Conservation (phyloP, 1,140 invertebrate genomes). For the Aphaenogaster ashmeadi region DNA sequence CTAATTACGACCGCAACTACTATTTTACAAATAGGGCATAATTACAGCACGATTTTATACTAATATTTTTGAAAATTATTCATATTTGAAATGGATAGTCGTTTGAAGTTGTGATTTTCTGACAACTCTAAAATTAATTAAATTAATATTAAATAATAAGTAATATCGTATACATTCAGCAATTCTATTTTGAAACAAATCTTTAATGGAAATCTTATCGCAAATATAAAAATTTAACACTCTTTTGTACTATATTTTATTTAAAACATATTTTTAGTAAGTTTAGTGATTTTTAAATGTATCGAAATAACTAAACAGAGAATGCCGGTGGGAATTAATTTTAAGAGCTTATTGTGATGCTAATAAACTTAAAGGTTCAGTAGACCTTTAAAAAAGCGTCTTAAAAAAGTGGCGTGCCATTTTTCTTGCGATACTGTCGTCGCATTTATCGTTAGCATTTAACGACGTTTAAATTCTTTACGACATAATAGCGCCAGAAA, state of each 20-base stretch:
- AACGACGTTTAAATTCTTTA: constrained; percentile 1
- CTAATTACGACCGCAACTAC: background rate
- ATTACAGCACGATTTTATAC: background rate
- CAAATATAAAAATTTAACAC: constrained; percentile 12
- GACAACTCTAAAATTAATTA: background rate
- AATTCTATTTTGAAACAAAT: background rate
- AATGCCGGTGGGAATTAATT: background rate
- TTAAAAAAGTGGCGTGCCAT: background rate
- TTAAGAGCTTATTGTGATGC: background rate
- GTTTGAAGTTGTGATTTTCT: background rate
- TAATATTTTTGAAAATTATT: background rate
- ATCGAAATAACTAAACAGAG: background rate
- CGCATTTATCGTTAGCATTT: constrained; percentile 35
- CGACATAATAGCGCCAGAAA: background rate
- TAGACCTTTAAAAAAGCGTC: background rate
- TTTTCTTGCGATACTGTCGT: background rate
- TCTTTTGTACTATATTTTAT: background rate
- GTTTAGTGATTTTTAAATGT: background rate
- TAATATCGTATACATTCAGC: background rate
- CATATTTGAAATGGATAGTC: background rate
- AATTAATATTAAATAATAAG: background rate
- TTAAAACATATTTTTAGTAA: background rate
- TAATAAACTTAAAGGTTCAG: constrained; percentile 1
- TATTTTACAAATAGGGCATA: background rate
- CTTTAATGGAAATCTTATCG: constrained; percentile 7